Evolutionary conservation across 1,140 invertebrate genomes (phyloP).

Genomic region (Drosophila equinoxialis): DNA sequence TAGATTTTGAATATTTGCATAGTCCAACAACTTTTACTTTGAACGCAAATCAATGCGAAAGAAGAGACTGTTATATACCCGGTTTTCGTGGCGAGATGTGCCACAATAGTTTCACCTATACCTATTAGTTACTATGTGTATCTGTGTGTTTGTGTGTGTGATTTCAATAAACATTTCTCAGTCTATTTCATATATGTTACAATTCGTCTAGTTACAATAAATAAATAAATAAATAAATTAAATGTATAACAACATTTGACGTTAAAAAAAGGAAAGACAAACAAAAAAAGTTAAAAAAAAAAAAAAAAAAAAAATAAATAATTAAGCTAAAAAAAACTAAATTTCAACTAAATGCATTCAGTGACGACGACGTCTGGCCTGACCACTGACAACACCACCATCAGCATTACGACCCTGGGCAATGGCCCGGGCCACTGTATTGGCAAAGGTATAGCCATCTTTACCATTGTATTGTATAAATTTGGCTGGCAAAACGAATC

Average conservation of each 20-base stretch:
- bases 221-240: constrained; percentile 78
- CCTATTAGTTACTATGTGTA: too few species aligned
- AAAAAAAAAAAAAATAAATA: constrained; percentile 46
- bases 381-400: constrained; percentile 37
- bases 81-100: background rate
- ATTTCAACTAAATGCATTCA: constrained; percentile 22
- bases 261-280: constrained; percentile 42
- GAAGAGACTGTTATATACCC: constrained; percentile 33
- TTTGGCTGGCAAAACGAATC: constrained; percentile 93
- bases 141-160: background rate
- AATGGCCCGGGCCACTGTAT: constrained; percentile 87
- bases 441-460: constrained; percentile 93
- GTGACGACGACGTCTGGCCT: constrained; percentile 53
- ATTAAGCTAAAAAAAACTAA: background rate
- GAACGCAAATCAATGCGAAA: constrained; percentile 2
- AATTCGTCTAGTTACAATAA: constrained; percentile 79
- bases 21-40: constrained; percentile 65
- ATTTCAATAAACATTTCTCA: constrained; percentile 68
- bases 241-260: constrained; percentile 6
- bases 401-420: constrained; percentile 42
- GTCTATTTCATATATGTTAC: constrained; percentile 64
- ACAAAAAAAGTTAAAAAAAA: constrained; percentile 36
- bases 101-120: background rate
- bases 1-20: constrained; percentile 53
- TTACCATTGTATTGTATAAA: constrained; percentile 92